These are phyloP conservation scores for Rhopalosiphum padi DNA, from an alignment of 1,140 invertebrate genomes.

Conservation along the genomic window DNA sequence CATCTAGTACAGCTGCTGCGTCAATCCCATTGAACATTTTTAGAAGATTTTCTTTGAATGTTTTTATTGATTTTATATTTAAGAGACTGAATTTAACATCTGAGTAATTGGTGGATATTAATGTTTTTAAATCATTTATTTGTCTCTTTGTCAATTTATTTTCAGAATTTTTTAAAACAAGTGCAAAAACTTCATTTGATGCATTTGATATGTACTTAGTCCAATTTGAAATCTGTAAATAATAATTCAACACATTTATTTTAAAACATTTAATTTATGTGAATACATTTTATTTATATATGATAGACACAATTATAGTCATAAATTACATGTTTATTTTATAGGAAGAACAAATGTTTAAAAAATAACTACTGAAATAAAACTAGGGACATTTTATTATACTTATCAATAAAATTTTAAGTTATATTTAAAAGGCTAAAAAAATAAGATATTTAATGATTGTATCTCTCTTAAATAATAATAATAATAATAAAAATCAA, in stretches of 20 bases:
- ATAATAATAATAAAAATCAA: no score
- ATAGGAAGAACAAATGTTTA: not conserved
- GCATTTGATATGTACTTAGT: not conserved
- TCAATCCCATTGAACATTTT: constrained; percentile 16
- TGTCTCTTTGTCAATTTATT: not conserved
- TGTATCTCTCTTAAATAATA: no score
- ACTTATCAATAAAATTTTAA: no score
- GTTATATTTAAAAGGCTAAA: no score
- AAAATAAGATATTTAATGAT: no score
- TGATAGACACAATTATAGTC: not conserved
- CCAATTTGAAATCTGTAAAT: constrained; percentile 31
- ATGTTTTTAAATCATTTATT: not conserved
- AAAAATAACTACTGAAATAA: not conserved
- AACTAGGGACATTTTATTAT: not conserved
- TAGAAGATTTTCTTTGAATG: constrained; percentile 1
- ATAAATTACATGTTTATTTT: not conserved
- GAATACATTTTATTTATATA: not conserved
- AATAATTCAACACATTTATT: not conserved
- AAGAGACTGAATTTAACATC: constrained; percentile 25
- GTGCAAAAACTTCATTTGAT: constrained; percentile 32
- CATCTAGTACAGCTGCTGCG: not conserved
- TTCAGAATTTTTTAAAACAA: constrained; percentile 30
- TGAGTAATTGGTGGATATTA: constrained; percentile 30
- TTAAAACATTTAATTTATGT: not conserved
- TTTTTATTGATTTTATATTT: constrained; percentile 14